A percentile compares a stretch with the other conserved stretches of the same genome.
These are phyloP conservation scores for Caenorhabditis remanei DNA, from an alignment of 1,140 invertebrate genomes.

Conservation along the genomic window DNA sequence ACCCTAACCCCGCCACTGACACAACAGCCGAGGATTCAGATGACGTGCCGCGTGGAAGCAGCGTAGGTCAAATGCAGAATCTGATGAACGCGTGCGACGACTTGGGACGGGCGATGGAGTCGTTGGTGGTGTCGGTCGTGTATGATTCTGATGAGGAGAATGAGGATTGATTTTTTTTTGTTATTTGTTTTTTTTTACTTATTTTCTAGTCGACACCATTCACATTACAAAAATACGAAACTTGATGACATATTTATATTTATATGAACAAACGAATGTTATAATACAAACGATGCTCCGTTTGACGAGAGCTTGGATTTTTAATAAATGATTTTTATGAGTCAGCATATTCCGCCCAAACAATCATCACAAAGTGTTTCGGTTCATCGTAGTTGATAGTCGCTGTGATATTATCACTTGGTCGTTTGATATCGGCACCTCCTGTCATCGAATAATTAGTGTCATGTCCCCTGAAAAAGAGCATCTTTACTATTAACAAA, in stretches of 20 bases:
- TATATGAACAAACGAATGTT: not conserved
- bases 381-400: too few relatives aligned
- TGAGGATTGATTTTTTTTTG: not conserved
- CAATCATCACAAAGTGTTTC: too few relatives aligned
- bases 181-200: not conserved
- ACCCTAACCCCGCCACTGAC: not conserved
- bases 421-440: too few relatives aligned
- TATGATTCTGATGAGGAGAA: slow-evolving; percentile 59
- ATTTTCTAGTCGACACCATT: not conserved
- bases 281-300: too few relatives aligned
- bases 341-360: too few relatives aligned
- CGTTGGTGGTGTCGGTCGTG: slow-evolving; percentile 64
- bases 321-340: too few relatives aligned
- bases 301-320: too few relatives aligned
- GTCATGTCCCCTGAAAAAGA: too few relatives aligned
- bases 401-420: too few relatives aligned
- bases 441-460: too few relatives aligned
- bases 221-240: slow-evolving; percentile 1
- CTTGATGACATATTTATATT: not conserved
- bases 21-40: not conserved
- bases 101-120: slow-evolving; percentile 67
- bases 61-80: slow-evolving; percentile 65
- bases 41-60: slow-evolving; percentile 12
- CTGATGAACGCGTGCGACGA: slow-evolving; percentile 66
- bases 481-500: too few relatives aligned